A percentile compares a stretch with the other conserved stretches of the same genome.
These are phyloP conservation scores for Danio albolineatus DNA, from an alignment of 2,797 vertebrate species.

Conservation along the genomic window DNA sequence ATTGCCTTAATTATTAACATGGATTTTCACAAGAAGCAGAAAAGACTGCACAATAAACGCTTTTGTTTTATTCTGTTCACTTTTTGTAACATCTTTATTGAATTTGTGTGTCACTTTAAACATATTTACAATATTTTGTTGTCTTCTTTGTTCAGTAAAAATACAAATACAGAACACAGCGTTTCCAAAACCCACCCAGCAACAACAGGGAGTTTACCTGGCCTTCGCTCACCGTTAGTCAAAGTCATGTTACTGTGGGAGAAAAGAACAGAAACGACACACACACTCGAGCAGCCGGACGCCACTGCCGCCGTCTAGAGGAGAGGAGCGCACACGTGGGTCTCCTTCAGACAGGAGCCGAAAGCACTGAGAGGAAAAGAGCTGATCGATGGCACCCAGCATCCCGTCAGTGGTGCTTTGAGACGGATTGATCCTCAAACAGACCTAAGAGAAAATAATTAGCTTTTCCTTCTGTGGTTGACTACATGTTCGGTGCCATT, in stretches of 20 bases:
- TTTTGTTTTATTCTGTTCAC: slow-evolving; percentile 59
- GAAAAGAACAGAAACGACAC: slow-evolving; percentile 22
- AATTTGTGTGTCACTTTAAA: slow-evolving; percentile 82
- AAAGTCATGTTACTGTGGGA: slow-evolving; percentile 50
- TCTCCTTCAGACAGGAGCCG: not conserved
- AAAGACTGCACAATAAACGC: slow-evolving; percentile 1
- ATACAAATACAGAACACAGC: slow-evolving; percentile 84
- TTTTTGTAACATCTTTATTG: slow-evolving; percentile 85
- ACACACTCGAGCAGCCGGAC: slow-evolving; percentile 41
- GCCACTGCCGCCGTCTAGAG: slow-evolving; percentile 50
- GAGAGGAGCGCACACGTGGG: slow-evolving; percentile 38
- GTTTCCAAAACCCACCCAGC: slow-evolving; percentile 76
- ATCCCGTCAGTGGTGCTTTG: not conserved
- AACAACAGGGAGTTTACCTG: slow-evolving; percentile 53
- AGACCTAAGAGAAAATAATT: not conserved
- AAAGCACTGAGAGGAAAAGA: not conserved
- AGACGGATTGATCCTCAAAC: not conserved
- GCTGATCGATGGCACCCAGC: not conserved
- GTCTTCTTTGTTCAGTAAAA: slow-evolving; percentile 78
- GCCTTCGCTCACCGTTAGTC: slow-evolving; percentile 60
- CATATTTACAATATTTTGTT: slow-evolving; percentile 81
- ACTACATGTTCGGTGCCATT: slow-evolving; percentile 5
- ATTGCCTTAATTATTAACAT: too few species aligned
- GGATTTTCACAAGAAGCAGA: not conserved
- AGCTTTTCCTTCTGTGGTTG: not conserved